A percentile compares a stretch with the other conserved stretches of the same genome.
phyloP scores from a whole-genome alignment of 1,140 invertebrate species.

The Hetaerina americana region DNA sequence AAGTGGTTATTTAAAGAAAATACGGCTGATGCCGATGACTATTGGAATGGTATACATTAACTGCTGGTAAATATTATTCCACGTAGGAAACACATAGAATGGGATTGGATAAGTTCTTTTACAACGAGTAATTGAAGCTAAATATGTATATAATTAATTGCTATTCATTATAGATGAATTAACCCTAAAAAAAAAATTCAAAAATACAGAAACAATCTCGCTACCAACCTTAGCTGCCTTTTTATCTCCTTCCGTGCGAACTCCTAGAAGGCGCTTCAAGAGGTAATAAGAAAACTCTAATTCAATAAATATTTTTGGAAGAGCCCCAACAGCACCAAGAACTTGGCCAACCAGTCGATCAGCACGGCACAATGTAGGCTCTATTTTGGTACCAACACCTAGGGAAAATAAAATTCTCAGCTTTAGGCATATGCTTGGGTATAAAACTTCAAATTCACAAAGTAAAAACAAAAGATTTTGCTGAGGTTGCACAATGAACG shows the following conservation, averaged over 20 bases:
- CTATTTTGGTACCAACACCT: constrained; percentile 98
- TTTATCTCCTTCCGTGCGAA: constrained; percentile 96
- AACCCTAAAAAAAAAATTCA: constrained; percentile 8
- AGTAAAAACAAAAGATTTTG: no score
- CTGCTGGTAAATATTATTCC: no score
- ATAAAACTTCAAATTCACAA: no score
- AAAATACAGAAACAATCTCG: constrained; percentile 1
- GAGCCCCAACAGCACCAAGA: constrained; percentile 88
- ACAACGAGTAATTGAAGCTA: no score
- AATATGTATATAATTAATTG: constrained; percentile 1
- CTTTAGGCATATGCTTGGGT: no score
- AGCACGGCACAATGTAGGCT: constrained; percentile 93
- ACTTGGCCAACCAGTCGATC: constrained; percentile 98
- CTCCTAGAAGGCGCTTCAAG: constrained; percentile 86
- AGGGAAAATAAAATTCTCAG: no score
- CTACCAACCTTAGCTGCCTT: constrained; percentile 89
- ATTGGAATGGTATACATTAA: no score
- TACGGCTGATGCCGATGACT: no score
- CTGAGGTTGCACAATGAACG: no score
- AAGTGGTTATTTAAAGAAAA: no score
- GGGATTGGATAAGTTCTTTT: no score
- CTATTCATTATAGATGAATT: constrained; percentile 4
- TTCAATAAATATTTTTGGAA: constrained; percentile 97
- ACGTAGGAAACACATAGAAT: no score
- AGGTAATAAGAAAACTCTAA: constrained; percentile 97